These are phyloP conservation scores for Cremastinae sp. DNA, from an alignment of 2,888 invertebrate genomes.

Conservation along the genomic window DNA sequence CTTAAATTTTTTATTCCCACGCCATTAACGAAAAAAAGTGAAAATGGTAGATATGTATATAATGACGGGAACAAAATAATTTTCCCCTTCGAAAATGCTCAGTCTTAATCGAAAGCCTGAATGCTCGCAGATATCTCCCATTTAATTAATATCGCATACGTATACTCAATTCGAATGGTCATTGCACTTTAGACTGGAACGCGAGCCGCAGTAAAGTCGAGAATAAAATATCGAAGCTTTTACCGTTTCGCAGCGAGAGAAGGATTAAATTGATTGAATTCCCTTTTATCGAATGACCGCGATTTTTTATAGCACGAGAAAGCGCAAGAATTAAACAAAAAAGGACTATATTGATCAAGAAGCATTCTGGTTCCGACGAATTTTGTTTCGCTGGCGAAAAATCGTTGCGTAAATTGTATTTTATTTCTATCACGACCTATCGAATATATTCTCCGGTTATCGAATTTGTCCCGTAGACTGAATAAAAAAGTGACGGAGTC, in stretches of 20 bases:
- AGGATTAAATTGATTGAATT: conserved; percentile 2
- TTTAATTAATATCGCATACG: neutral
- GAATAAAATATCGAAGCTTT: neutral
- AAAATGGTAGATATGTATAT: too few species aligned
- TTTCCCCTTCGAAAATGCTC: neutral
- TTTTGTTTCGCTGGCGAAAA: neutral
- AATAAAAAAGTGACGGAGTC: neutral
- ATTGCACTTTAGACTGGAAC: neutral
- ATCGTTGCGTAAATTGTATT: too few species aligned
- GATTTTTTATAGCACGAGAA: neutral
- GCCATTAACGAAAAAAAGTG: too few species aligned
- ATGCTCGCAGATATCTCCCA: neutral
- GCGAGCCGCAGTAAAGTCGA: neutral
- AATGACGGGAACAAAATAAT: too few species aligned
- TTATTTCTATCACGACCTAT: neutral
- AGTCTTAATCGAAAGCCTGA: neutral
- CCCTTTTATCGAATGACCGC: neutral
- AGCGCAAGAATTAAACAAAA: too few species aligned
- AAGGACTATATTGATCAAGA: too few species aligned
- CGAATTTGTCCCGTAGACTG: neutral
- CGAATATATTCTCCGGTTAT: neutral
- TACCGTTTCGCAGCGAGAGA: neutral
- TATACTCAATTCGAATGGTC: neutral
- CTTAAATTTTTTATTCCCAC: too few species aligned
- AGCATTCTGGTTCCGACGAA: too few species aligned